These are phyloP conservation scores for Galendromus occidentalis DNA, from an alignment of 1,140 invertebrate genomes.

Conservation along the genomic window DNA sequence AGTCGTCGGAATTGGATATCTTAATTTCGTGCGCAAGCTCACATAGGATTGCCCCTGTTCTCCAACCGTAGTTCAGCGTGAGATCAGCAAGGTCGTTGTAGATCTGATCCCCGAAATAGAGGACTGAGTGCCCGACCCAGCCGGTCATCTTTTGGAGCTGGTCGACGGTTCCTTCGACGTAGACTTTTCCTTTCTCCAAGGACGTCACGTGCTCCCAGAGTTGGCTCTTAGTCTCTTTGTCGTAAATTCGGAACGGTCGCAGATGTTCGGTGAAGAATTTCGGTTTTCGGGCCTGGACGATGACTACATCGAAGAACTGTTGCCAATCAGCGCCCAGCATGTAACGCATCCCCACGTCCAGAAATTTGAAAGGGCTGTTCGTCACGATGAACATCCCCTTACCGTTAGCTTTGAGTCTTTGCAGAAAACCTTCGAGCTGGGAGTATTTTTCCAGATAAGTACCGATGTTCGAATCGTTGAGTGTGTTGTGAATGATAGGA, in stretches of 20 bases:
- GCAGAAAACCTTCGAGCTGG: constrained; percentile 50
- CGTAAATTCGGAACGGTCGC: constrained; percentile 68
- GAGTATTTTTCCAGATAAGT: constrained; percentile 60
- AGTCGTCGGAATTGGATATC: constrained; percentile 58
- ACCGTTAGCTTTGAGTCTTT: constrained; percentile 43
- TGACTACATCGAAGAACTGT: constrained; percentile 76
- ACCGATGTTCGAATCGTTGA: constrained; percentile 40
- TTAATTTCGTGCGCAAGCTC: constrained; percentile 77
- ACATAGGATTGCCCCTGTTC: constrained; percentile 87
- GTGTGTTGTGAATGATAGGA: constrained; percentile 67
- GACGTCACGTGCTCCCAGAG: constrained; percentile 73
- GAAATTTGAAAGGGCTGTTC: constrained; percentile 87
- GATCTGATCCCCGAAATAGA: constrained; percentile 95
- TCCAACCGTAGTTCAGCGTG: constrained; percentile 83
- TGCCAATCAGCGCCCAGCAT: constrained; percentile 71
- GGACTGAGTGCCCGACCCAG: constrained; percentile 71
- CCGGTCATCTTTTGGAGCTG: constrained; percentile 75
- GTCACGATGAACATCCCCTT: constrained; percentile 91
- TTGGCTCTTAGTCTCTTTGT: constrained; percentile 52
- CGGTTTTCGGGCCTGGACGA: constrained; percentile 83
- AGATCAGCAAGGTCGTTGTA: constrained; percentile 92
- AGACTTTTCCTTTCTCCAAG: constrained; percentile 69
- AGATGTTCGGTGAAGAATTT: constrained; percentile 70
- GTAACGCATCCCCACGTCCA: constrained; percentile 80
- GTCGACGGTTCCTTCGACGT: constrained; percentile 80